A percentile compares a stretch with the other conserved stretches of the same genome.
Conservation (phyloP, 2,797 vertebrate species). For the Urosaurus nigricauda region DNA sequence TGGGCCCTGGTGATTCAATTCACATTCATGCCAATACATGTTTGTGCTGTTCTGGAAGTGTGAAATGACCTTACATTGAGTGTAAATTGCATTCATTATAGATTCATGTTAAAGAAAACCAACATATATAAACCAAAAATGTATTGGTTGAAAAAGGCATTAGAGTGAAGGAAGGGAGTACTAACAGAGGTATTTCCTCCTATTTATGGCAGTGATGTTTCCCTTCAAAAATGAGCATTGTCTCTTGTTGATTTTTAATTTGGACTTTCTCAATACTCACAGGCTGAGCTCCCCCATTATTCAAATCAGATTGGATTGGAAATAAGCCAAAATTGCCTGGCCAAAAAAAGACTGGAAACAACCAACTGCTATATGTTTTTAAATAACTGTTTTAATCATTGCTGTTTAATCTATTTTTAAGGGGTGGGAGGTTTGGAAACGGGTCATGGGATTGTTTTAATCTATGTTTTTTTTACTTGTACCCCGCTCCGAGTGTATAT, state of each 20-base stretch:
- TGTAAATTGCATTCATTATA: neutral
- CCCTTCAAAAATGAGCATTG: neutral
- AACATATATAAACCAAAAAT: neutral
- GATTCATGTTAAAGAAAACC: neutral
- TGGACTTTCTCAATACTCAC: neutral
- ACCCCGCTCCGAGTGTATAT: too few species aligned
- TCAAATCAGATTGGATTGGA: neutral
- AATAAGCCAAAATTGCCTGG: neutral
- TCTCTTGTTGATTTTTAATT: neutral
- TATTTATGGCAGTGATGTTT: neutral
- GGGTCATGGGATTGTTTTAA: too few species aligned
- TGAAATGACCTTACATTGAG: neutral
- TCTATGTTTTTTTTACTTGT: too few species aligned
- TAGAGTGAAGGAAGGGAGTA: neutral
- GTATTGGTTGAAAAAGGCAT: neutral
- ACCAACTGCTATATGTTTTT: neutral
- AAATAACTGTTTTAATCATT: too few species aligned
- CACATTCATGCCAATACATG: neutral
- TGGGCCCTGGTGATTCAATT: conserved; percentile 1
- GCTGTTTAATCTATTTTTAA: too few species aligned
- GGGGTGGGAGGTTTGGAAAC: too few species aligned
- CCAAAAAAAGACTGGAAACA: neutral
- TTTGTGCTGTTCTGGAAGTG: neutral
- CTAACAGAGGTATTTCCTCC: neutral
- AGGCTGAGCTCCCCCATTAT: neutral